Base-by-base conservation (phyloP, 2,113 vertebrate species). In the Sinocyclocheilus grahami region DNA sequence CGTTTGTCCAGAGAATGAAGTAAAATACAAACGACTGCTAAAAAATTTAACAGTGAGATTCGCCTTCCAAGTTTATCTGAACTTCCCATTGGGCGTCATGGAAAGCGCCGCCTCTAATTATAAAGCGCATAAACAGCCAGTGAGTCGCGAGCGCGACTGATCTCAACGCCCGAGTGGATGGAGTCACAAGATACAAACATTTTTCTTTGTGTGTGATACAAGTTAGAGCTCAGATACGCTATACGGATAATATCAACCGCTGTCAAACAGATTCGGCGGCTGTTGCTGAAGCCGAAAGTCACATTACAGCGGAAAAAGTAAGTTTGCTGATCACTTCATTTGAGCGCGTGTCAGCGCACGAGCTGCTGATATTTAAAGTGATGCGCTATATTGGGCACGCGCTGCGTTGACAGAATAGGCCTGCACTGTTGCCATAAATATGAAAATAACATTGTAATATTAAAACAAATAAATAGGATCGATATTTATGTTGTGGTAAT, bases 101-200 rank as follows among this genome's bases (percentile, higher is more conserved):
- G 33, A 5, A 85, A 90, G 90, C 80, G n/a, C 89, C 88, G 88
- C 91, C 90, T 84, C 74, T 18, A 39, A 85, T 42, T 83, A 84
- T 87, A 83, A 86, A 75, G 69, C 0, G 14, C 67, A 48, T 62
- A 33, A 67, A 67, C 27, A 55, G 22, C 63, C 30, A 24, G 71
- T 11, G n/a, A 62, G 20, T 39, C 77, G 9, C 16, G 79, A 4
- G 30, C 51, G 76, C 80, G 53, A 48, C 48, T 48, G 76, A 16
- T 76, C 60, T 22, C 39, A 22, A 63, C 85, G 83, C 3, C 74
- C 48, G 85, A 75, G 3, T 46, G 33, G 4, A 9, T n/a, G n/a
- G 7, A 62, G 30, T 51, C 51, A 55, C 55, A 55, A 77, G 37
- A 65, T 67, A 82, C 14, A 27, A 65, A 3, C 30, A 13, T 37